Conservation (phyloP, 2,888 invertebrate genomes). For the Octonoba sinensis region DNA sequence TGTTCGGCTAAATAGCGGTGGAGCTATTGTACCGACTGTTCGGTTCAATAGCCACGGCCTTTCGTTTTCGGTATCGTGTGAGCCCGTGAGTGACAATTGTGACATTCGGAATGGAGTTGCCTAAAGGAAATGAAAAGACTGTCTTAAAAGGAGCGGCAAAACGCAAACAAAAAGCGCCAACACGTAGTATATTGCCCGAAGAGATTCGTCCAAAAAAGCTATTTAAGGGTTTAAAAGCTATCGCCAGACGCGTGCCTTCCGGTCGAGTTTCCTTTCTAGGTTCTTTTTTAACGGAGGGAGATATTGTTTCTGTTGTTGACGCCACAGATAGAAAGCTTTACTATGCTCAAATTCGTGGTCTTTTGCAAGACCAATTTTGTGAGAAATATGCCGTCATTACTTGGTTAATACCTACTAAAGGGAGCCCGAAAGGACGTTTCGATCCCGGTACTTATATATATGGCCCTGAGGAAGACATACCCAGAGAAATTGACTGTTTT, state of each 20-base stretch:
- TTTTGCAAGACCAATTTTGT: slow-evolving; percentile 91
- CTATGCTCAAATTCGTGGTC: slow-evolving; percentile 90
- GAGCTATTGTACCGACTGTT: no score
- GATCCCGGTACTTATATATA: slow-evolving; percentile 92
- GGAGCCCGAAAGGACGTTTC: slow-evolving; percentile 82
- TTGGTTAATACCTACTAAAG: slow-evolving; percentile 89
- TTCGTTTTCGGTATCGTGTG: no score
- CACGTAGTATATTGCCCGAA: no score
- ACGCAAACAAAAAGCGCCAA: no score
- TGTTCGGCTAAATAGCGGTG: no score
- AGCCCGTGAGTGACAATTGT: no score
- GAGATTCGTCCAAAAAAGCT: no score
- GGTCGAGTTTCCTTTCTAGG: slow-evolving; percentile 76
- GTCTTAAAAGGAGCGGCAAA: no score
- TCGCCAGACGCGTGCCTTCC: slow-evolving; percentile 6
- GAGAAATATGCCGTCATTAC: slow-evolving; percentile 94
- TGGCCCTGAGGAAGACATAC: slow-evolving; percentile 91
- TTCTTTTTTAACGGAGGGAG: slow-evolving; percentile 86
- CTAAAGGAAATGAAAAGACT: no score
- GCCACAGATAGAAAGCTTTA: slow-evolving; percentile 81
- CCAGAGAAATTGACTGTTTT: slow-evolving; percentile 86
- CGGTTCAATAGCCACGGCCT: no score
- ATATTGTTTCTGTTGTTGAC: slow-evolving; percentile 88
- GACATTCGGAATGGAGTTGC: no score
- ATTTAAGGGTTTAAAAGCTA: no score